These are phyloP conservation scores for Cheilosia vernalis DNA, from an alignment of 2,888 invertebrate genomes.

Conservation along the genomic window DNA sequence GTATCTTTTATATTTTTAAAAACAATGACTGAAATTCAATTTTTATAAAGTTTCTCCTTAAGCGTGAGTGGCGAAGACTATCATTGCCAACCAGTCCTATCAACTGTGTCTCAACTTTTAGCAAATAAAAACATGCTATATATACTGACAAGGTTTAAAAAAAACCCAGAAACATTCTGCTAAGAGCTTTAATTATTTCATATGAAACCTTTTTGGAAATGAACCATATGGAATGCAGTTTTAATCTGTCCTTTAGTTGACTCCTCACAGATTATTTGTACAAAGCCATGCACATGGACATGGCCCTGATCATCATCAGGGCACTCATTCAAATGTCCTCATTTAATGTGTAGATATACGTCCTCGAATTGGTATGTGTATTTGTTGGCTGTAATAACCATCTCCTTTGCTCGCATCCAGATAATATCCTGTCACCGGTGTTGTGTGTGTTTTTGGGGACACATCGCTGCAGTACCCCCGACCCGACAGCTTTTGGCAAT, in stretches of 20 bases:
- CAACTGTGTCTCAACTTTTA: too few species aligned
- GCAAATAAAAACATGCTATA: neutral
- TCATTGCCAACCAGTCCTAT: too few species aligned
- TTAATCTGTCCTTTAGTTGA: slow-evolving; percentile 31
- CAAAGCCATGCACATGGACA: slow-evolving; percentile 15
- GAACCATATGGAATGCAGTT: slow-evolving; percentile 26
- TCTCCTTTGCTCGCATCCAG: slow-evolving; percentile 45
- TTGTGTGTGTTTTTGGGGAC: slow-evolving; percentile 42
- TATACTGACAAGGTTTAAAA: neutral
- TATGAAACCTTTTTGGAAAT: neutral
- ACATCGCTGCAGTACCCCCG: slow-evolving; percentile 11
- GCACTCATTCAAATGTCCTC: slow-evolving; percentile 45
- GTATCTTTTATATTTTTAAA: too few species aligned
- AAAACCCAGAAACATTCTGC: too few species aligned
- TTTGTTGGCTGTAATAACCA: slow-evolving; percentile 59
- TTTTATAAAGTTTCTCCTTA: too few species aligned
- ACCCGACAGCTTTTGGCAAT: slow-evolving; percentile 55
- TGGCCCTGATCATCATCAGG: slow-evolving; percentile 40
- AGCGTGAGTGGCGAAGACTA: too few species aligned
- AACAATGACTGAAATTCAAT: too few species aligned
- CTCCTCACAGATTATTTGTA: neutral
- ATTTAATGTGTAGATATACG: slow-evolving; percentile 40
- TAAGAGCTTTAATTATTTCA: too few species aligned
- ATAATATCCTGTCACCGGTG: slow-evolving; percentile 64
- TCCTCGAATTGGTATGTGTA: neutral